Evolutionary conservation across 1,140 invertebrate species (phyloP), one percentile per base, ranked within the genome.

Genomic region (Drosophila gunungcola): DNA sequence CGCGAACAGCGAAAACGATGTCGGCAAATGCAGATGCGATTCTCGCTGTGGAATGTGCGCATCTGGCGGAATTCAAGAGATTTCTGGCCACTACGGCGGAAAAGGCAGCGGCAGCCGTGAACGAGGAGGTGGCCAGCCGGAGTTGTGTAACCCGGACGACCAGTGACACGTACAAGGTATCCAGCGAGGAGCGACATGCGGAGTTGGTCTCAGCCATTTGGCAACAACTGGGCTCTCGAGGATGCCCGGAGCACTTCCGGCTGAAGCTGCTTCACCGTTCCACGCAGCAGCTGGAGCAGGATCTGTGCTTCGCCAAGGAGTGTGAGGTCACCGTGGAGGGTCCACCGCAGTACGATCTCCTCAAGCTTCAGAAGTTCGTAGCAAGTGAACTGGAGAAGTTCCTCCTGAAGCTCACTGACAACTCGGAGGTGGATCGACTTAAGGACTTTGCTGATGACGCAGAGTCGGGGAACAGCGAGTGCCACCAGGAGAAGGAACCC

Each of bases 331-430:
- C 78, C 27, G 53, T 49, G 21, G 34, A 53, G 16, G 78, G 45
- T n/a, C 65, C 75, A 16, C 62, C 73, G 2, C 65, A 79, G 21
- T 90, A 89, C 51, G 90, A 91, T 76, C 67, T 91, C n/a, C 52
- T 86, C 1, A 91, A 91, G 46, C 43, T 91, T 56, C 90, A 91
- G 41, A 91, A 91, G 61, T 91, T 83, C 49, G 69, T 85, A 2
- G 21, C 10, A 12, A 73, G 27, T 38, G 72, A 89, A 9, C 32
- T 91, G 63, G 78, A 91, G 12, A 89, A 80, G 53, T 43, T 91
- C 9, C 51, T 91, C 3, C 21, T 79, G 1, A 81, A 84, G 45
- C 51, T 91, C 5, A 80, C 73, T 1, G 90, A 91, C 45, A 91
- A 91, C 61, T 67, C 90, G 2, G 79, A 72, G 13, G 48, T 77